Evolutionary conservation across 2,113 vertebrate species (phyloP), one percentile per base, ranked within the genome.

Genomic region (Anolis sagrei): DNA sequence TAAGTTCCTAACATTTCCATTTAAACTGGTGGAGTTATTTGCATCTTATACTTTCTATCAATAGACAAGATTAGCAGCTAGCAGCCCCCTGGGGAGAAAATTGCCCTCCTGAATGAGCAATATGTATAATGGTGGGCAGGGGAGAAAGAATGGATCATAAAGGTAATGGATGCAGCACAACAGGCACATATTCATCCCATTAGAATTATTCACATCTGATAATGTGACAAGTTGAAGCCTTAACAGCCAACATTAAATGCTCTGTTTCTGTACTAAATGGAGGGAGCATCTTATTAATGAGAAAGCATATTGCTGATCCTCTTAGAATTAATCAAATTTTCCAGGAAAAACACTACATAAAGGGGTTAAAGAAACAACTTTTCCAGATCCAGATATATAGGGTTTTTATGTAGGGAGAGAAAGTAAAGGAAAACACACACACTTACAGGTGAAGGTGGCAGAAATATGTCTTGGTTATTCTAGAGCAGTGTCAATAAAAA

Each of bases 251-350:
- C 25, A 61, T 74, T 83, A 61, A 44, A 39, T 83, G 48, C 21
- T 54, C 29, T n/a, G 19, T 62, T 29, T 79, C 66, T 39, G 23
- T 34, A 58, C 81, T 58, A 32, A 62, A 83, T 29, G 25, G 72
- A n/a, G 27, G 27, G 62, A 62, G 44, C 75, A 75, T 21, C n/a
- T 82, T 54, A 36, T 27, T 72, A 62, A 62, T 75, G 74, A 36
- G 51, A 73, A 58, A 58, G 19, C 23, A 18, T 74, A n/a, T 27
- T 75, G 70, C 70, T 62, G 51, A 44, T 83, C 25, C 49, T 72
- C 51, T 62, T 74, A n/a, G 72, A 75, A 83, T 62, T 51, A 62
- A 48, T 62, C 81, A 61, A 75, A 54, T 36, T 75, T 62, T n/a
- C n/a, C 25, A 82, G 51, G 19, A 70, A 81, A 81, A 69, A 8